Percentiles rank a stretch among this genome's conserved stretches.
Evolutionary conservation across 1,140 invertebrate species (phyloP).

Genomic region (Trypoxylus dichotomus): DNA sequence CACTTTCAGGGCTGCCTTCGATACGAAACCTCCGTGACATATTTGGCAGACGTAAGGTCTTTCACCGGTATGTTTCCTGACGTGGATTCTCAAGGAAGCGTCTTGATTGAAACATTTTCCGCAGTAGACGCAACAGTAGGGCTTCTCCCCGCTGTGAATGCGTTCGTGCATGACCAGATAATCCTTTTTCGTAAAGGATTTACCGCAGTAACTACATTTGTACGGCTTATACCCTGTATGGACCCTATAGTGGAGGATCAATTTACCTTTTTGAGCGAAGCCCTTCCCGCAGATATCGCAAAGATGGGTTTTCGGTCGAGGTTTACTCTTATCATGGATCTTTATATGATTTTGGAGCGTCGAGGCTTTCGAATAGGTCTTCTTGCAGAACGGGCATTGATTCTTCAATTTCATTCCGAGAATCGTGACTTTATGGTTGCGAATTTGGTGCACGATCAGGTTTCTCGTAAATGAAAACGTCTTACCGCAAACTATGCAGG

Average conservation of each 20-base stretch:
- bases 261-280: conserved; percentile 61
- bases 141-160: conserved; percentile 60
- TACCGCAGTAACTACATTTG: conserved; percentile 58
- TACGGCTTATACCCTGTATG: conserved; percentile 59
- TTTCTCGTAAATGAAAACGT: conserved; percentile 45
- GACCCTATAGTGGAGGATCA: conserved; percentile 63
- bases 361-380: conserved; percentile 37
- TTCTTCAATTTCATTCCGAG: conserved; percentile 41
- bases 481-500: conserved; percentile 47
- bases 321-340: background rate
- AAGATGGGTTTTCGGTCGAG: conserved; percentile 35
- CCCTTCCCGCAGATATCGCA: conserved; percentile 59
- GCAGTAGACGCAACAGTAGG: conserved; percentile 59
- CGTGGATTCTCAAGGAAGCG: conserved; percentile 56
- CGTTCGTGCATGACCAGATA: conserved; percentile 62
- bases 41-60: conserved; percentile 47
- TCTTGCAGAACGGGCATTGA: conserved; percentile 42
- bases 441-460: conserved; percentile 41
- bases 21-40: conserved; percentile 44
- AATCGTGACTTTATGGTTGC: conserved; percentile 41
- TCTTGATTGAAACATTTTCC: conserved; percentile 56
- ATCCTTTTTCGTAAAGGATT: conserved; percentile 59
- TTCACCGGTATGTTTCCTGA: conserved; percentile 51
- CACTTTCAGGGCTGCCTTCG: conserved; percentile 44
- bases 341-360: conserved; percentile 42